Conservation (phyloP, 2,797 vertebrate species). For the Gymnoscopelus braueri region DNA sequence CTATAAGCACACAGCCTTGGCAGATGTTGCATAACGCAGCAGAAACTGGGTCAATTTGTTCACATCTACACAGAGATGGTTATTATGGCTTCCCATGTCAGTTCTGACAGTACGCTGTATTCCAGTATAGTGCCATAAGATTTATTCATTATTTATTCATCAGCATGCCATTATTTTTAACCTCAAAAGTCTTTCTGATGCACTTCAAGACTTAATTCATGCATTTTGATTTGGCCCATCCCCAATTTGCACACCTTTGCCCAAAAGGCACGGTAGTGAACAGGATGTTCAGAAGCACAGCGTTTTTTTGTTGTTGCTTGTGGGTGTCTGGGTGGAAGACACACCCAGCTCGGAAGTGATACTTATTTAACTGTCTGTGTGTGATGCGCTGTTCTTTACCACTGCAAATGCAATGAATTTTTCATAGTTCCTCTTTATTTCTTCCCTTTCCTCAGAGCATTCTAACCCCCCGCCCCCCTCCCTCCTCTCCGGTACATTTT, state of each 20-base stretch:
- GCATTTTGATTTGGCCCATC: constrained; percentile 18
- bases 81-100: constrained; percentile 40
- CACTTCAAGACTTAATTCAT: constrained; percentile 4
- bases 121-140: constrained; percentile 5
- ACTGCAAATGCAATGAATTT: constrained; percentile 37
- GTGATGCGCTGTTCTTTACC: constrained; percentile 3
- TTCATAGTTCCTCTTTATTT: constrained; percentile 16
- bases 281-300: background rate
- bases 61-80: constrained; percentile 31
- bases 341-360: background rate
- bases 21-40: constrained; percentile 71
- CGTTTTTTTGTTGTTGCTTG: background rate
- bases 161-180: constrained; percentile 8
- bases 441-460: background rate
- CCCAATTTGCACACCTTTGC: constrained; percentile 5
- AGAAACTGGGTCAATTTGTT: constrained; percentile 64
- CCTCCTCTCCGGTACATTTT: constrained; percentile 8
- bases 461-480: background rate
- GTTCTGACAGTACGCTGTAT: constrained; percentile 10
- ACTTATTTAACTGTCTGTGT: background rate
- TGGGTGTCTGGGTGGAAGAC: background rate
- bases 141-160: constrained; percentile 3
- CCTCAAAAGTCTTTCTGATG: constrained; percentile 4
- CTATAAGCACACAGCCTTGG: constrained; percentile 49
- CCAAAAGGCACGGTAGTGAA: background rate